Conservation (phyloP, 1,140 invertebrate species). For the Leptinotarsa texana region DNA sequence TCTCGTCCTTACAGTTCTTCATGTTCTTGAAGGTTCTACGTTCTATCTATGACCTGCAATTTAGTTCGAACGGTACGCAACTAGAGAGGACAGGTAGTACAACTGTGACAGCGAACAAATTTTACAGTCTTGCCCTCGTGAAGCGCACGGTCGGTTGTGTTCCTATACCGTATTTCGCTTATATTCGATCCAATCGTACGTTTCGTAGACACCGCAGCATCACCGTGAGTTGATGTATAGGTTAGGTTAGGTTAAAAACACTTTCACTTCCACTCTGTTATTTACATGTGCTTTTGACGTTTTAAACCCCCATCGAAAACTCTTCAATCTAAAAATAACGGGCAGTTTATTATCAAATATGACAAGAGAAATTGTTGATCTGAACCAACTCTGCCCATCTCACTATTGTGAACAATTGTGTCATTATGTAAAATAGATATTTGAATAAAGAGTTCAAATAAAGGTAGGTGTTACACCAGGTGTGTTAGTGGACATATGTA, state of each 20-base stretch:
- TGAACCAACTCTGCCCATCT: background rate
- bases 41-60: background rate
- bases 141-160: background rate
- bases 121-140: conserved; percentile 1
- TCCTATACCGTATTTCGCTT: background rate
- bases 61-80: background rate
- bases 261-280: conserved; percentile 14
- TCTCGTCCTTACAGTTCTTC: background rate
- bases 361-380: background rate
- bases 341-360: background rate
- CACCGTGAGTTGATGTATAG: conserved; percentile 3
- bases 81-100: conserved; percentile 1
- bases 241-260: conserved; percentile 10
- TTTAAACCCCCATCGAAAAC: conserved; percentile 7
- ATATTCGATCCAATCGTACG: background rate
- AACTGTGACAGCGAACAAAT: background rate
- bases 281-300: conserved; percentile 19
- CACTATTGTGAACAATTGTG: conserved; percentile 9
- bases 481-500: conserved; percentile 13
- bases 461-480: conserved; percentile 11
- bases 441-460: conserved; percentile 17
- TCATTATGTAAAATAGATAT: conserved; percentile 16
- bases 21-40: background rate
- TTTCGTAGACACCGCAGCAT: background rate
- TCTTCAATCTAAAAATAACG: background rate